Percentiles rank a stretch among this genome's conserved stretches.
phyloP scores from a whole-genome alignment of 2,888 invertebrate genomes.

The Pasiphila rectangulata region DNA sequence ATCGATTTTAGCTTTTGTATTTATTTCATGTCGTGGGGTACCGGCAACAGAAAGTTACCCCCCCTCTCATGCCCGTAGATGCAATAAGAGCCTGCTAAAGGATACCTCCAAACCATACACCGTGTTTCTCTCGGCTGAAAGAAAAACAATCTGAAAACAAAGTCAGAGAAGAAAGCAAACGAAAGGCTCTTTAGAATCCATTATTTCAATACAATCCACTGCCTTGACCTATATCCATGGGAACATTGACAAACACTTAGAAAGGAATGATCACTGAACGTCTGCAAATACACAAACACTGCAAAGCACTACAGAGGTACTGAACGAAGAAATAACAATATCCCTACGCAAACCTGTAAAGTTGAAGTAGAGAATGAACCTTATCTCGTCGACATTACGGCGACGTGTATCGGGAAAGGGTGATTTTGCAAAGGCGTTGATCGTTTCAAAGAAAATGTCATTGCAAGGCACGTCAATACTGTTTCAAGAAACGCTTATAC shows the following conservation, averaged over 20 bases:
- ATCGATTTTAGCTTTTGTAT: too few relatives aligned
- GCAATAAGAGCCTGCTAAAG: too few relatives aligned
- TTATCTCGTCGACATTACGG: constrained; percentile 9
- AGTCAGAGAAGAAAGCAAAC: constrained; percentile 26
- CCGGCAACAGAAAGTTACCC: too few relatives aligned
- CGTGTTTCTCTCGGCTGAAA: too few relatives aligned
- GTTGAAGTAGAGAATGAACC: constrained; percentile 9
- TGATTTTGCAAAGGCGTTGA: constrained; percentile 31
- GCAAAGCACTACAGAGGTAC: constrained; percentile 44
- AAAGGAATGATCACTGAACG: constrained; percentile 44
- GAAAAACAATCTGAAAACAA: not conserved
- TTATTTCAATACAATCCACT: constrained; percentile 31
- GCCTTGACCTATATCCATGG: constrained; percentile 48
- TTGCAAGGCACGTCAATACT: constrained; percentile 44
- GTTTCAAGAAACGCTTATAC: constrained; percentile 41
- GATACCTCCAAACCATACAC: too few relatives aligned
- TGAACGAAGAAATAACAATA: constrained; percentile 53
- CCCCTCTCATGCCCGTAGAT: too few relatives aligned
- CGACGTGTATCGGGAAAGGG: constrained; percentile 22
- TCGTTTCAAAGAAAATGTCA: constrained; percentile 45
- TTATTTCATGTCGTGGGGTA: too few relatives aligned
- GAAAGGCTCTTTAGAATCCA: constrained; percentile 18
- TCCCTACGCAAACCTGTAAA: constrained; percentile 29
- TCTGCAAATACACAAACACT: constrained; percentile 34
- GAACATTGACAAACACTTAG: constrained; percentile 46